These are phyloP conservation scores for Drosophila setosimentum DNA, from an alignment of 2,888 invertebrate species.

Conservation along the genomic window DNA sequence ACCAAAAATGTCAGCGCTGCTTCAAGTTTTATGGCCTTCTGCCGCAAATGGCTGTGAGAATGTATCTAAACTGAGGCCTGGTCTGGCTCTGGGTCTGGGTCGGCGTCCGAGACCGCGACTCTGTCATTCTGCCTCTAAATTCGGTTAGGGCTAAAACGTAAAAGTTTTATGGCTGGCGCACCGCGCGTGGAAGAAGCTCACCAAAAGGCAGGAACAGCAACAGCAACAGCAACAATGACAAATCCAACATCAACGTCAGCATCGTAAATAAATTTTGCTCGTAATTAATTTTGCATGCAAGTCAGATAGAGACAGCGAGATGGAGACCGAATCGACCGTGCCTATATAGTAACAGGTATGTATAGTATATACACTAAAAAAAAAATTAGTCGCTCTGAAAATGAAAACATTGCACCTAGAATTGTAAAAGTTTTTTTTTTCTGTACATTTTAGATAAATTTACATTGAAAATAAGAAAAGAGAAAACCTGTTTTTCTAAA, in stretches of 20 bases:
- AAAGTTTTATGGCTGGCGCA: conserved; percentile 75
- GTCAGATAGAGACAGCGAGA: conserved; percentile 56
- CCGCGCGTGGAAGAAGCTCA: conserved; percentile 30
- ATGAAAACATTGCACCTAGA: background rate
- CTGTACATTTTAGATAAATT: background rate
- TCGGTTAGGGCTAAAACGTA: conserved; percentile 72
- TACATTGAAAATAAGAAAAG: background rate
- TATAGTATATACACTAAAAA: background rate
- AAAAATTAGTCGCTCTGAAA: background rate
- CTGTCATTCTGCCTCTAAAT: conserved; percentile 51
- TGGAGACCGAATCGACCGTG: conserved; percentile 18
- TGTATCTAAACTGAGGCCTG: conserved; percentile 64
- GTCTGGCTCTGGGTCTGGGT: conserved; percentile 15
- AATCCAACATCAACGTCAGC: conserved; percentile 42
- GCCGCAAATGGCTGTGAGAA: conserved; percentile 59
- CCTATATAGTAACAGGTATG: conserved; percentile 1
- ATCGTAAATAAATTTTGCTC: conserved; percentile 71
- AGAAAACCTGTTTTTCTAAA: background rate
- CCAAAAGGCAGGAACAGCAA: conserved; percentile 14
- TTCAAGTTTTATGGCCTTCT: conserved; percentile 62
- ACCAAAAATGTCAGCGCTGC: conserved; percentile 69
- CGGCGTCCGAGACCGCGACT: conserved; percentile 4
- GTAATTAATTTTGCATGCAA: conserved; percentile 80
- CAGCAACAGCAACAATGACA: conserved; percentile 16
- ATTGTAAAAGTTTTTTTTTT: background rate